These are phyloP conservation scores for Matsumurasca onukii DNA, from an alignment of 1,140 invertebrate genomes.

Conservation along the genomic window DNA sequence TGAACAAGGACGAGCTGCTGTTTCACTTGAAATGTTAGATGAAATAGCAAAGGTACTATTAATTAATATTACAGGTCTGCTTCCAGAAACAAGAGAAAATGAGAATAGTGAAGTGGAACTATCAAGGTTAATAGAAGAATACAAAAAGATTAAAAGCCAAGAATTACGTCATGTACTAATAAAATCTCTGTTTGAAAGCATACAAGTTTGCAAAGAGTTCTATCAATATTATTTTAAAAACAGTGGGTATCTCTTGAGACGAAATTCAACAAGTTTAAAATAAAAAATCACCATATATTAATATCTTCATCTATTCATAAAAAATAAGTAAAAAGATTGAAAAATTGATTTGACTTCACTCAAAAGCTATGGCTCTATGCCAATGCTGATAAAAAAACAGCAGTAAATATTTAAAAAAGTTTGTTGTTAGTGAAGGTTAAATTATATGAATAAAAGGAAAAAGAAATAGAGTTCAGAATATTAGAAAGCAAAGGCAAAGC, in stretches of 20 bases:
- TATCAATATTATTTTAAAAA: conserved; percentile 2
- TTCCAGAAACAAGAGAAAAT: background rate
- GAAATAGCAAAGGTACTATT: background rate
- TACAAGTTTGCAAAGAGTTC: conserved; percentile 2
- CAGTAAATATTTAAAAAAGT: background rate
- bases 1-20: background rate
- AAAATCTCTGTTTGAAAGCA: background rate
- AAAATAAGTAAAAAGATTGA: background rate
- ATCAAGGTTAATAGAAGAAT: conserved; percentile 11
- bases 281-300: too few species aligned
- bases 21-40: background rate
- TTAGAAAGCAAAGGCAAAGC: background rate
- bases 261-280: background rate
- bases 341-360: conserved; percentile 6
- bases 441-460: background rate
- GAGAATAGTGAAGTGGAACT: background rate
- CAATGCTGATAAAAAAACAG: background rate
- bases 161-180: background rate
- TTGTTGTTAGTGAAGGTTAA: background rate
- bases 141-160: conserved; percentile 2
- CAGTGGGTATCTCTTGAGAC: background rate
- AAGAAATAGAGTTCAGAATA: background rate
- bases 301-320: conserved; percentile 3
- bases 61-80: background rate
- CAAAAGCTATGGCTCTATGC: conserved; percentile 4